phyloP scores from a whole-genome alignment of 92 coral and sea anemone genomes.

The Porites lobata region DNA sequence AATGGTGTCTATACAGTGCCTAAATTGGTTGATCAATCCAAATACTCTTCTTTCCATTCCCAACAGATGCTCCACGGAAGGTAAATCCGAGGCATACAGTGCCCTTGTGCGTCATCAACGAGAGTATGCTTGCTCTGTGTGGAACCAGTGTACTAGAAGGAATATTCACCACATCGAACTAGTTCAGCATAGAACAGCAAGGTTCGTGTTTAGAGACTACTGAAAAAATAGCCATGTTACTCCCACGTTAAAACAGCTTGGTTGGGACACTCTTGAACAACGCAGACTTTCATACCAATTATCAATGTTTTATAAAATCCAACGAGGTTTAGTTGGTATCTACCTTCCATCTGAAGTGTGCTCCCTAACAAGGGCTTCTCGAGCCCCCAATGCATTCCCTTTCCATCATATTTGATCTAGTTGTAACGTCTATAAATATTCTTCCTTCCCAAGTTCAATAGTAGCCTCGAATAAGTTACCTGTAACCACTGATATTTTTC shows the following conservation, averaged over 20 bases:
- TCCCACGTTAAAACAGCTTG: slow-evolving; percentile 21
- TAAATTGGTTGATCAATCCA: no score
- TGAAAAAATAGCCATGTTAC: slow-evolving; percentile 35
- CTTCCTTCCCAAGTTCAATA: slow-evolving; percentile 15
- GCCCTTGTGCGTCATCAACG: slow-evolving; percentile 21
- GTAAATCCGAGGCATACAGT: slow-evolving; percentile 5
- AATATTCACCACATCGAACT: slow-evolving; percentile 36
- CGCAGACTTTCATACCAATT: slow-evolving; percentile 6
- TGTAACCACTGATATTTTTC: background rate
- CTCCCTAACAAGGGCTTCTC: slow-evolving; percentile 23
- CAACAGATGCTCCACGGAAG: slow-evolving; percentile 1
- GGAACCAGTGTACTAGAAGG: background rate
- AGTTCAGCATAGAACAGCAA: slow-evolving; percentile 53
- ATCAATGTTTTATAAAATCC: background rate
- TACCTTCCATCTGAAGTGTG: slow-evolving; percentile 9
- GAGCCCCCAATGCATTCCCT: slow-evolving; percentile 26
- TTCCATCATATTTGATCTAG: background rate
- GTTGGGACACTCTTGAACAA: slow-evolving; percentile 31
- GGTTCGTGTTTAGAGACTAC: background rate
- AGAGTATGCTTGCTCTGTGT: no score
- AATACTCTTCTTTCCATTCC: no score
- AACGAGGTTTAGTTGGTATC: slow-evolving; percentile 5
- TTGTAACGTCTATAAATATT: background rate
- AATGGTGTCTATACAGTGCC: no score
- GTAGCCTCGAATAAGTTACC: slow-evolving; percentile 14